Percentiles rank a stretch among this genome's conserved stretches.
Conservation (phyloP, 30 jellyfish, hydroid and myxozoan species). For the Aurelia aurita region DNA sequence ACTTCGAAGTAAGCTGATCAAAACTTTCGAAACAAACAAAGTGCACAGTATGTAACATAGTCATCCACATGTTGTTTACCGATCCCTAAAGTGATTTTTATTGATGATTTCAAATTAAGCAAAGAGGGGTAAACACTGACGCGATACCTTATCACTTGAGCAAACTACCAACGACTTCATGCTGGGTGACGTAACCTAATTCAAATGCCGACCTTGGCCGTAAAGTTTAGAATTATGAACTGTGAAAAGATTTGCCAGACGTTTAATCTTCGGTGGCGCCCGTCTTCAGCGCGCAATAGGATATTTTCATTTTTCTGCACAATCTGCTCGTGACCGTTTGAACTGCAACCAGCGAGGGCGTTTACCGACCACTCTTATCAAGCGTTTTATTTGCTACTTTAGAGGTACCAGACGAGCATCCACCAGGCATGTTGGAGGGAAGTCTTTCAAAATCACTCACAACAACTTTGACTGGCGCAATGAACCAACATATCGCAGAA, state of each 20-base stretch:
- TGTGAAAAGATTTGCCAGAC: conserved; percentile 75
- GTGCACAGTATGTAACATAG: no score
- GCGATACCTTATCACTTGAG: conserved; percentile 10
- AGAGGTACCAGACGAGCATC: conserved; percentile 55
- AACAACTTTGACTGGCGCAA: conserved; percentile 20
- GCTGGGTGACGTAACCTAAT: conserved; percentile 43
- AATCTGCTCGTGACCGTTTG: conserved; percentile 54
- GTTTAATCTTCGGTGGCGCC: conserved; percentile 72
- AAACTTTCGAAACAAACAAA: no score
- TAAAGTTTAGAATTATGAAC: conserved; percentile 55
- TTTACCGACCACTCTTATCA: conserved; percentile 32
- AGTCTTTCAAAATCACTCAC: conserved; percentile 27
- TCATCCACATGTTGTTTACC: no score
- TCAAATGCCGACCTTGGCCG: conserved; percentile 58
- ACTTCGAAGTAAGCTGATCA: no score
- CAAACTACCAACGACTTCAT: conserved; percentile 24
- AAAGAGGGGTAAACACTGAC: conserved; percentile 29
- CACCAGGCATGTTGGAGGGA: conserved; percentile 36
- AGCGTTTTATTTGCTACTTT: conserved; percentile 37
- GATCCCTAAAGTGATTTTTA: no score
- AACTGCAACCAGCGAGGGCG: conserved; percentile 3
- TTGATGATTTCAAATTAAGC: neutral
- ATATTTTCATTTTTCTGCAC: conserved; percentile 51
- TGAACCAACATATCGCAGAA: conserved; percentile 19
- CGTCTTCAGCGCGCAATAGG: conserved; percentile 39